Base-by-base conservation (phyloP, 2,888 invertebrate genomes). In the Amblyjoppa fuscipennis region DNA sequence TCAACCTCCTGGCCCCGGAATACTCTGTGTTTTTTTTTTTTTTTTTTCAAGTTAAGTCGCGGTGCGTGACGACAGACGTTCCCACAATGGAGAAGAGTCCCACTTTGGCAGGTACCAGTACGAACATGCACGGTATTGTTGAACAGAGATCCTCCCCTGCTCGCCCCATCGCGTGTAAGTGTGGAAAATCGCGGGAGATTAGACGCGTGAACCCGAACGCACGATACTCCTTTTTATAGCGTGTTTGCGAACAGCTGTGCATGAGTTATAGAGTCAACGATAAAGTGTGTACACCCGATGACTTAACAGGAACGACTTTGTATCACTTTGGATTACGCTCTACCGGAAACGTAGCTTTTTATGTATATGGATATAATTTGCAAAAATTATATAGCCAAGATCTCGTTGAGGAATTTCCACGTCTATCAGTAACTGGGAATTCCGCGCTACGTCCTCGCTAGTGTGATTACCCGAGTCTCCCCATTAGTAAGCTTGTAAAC, bases 61-160 rank as follows among this genome's bases (percentile, higher is more conserved):
- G 88, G 76, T 89, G 89, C 89, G 88, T 88, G 89, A 85, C 87
- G 92, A 87, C 83, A 75, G 75, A 86, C 84, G 88, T 92, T 89
- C 90, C 88, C 87, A 89, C 87, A 81, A 87, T 88, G 81, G 76
- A 86, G 79, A 87, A 80, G 81, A 85, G 78, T 80, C 80, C 82
- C 81, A 77, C 86, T 88, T 89, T 87, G 79, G 81, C 68, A 71
- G 86, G 74, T 86, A 85, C 81, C n/a, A 56, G 71, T 85, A 80
- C 80, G 82, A 83, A 81, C 75, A 78, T 83, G 51, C 81, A 85
- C 82, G 77, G 76, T 75, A 70, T 59, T 66, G 56, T 71, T 56
- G 41, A 78, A 71, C 64, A 70, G 64, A 25, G 49, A 64, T 51
- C 49, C 3, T 28, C 25, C 59, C 28, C 25, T 11, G 11, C 59